phyloP scores from a whole-genome alignment of 2,888 invertebrate species.

The Phaedon cochleariae region DNA sequence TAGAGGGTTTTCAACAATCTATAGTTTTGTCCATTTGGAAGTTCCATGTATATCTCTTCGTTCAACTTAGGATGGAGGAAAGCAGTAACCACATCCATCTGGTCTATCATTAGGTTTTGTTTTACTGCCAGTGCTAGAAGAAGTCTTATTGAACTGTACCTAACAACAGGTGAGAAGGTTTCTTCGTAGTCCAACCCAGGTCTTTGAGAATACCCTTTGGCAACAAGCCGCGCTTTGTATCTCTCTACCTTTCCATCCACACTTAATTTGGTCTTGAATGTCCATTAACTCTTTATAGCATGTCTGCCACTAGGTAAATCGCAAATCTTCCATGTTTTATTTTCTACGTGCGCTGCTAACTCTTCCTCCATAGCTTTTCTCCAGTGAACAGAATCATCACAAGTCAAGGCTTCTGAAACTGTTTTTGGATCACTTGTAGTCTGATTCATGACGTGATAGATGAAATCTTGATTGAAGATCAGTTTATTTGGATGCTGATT shows the following conservation, averaged over 20 bases:
- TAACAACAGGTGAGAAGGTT: too few species aligned
- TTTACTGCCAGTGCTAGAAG: background rate
- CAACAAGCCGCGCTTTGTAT: too few species aligned
- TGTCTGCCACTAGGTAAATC: background rate
- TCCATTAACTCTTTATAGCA: background rate
- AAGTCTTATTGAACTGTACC: too few species aligned
- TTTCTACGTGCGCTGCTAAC: conserved; percentile 5
- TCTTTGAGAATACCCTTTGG: too few species aligned
- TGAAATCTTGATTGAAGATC: too few species aligned
- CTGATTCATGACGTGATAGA: too few species aligned
- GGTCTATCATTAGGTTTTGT: conserved; percentile 4
- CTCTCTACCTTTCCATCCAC: background rate
- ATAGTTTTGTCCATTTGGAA: conserved; percentile 2
- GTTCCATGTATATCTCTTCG: too few species aligned
- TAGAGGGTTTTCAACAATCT: conserved; percentile 17
- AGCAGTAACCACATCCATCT: conserved; percentile 12
- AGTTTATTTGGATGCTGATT: too few species aligned
- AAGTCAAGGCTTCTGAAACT: too few species aligned
- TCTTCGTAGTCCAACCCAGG: conserved; percentile 45
- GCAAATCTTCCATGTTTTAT: conserved; percentile 8
- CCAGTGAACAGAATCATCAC: background rate
- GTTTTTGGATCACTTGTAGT: too few species aligned
- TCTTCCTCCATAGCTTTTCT: conserved; percentile 6
- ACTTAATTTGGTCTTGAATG: background rate
- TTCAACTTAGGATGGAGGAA: too few species aligned